Evolutionary conservation across 2,797 vertebrate genomes (phyloP).

Genomic region (Telmatherina bonti): DNA sequence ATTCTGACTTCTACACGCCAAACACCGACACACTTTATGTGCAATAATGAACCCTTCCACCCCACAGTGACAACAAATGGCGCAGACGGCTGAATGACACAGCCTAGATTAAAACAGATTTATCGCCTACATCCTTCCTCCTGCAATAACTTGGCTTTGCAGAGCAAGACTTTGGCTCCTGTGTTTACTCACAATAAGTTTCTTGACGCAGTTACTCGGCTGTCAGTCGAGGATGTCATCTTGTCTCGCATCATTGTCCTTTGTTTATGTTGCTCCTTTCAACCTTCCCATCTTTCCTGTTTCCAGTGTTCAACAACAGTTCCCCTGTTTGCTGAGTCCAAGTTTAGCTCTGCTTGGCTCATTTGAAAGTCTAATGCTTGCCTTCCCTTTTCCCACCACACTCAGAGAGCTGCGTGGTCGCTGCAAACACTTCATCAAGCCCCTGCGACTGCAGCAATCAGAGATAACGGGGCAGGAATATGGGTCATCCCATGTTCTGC

Average conservation of each 20-base stretch:
- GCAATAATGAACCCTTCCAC: conserved; percentile 39
- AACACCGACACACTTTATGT: conserved; percentile 34
- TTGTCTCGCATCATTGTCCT: conserved; percentile 48
- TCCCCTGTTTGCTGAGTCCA: conserved; percentile 58
- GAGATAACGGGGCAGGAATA: conserved; percentile 74
- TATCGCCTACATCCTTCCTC: not conserved
- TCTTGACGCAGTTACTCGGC: conserved; percentile 9
- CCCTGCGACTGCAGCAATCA: conserved; percentile 68
- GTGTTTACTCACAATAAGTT: conserved; percentile 53
- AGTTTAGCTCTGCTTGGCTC: conserved; percentile 74
- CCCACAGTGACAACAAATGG: conserved; percentile 43
- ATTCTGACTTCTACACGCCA: conserved; percentile 4
- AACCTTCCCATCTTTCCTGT: conserved; percentile 36
- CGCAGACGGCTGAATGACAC: conserved; percentile 41
- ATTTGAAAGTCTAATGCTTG: conserved; percentile 82
- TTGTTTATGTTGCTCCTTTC: conserved; percentile 58
- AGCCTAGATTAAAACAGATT: conserved; percentile 42
- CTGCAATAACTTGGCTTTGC: conserved; percentile 21
- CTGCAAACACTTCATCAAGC: conserved; percentile 77
- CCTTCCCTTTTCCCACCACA: conserved; percentile 61
- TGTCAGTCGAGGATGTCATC: conserved; percentile 24
- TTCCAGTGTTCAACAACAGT: conserved; percentile 62
- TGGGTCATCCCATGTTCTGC: conserved; percentile 67
- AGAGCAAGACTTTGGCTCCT: conserved; percentile 14
- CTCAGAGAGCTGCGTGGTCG: conserved; percentile 50